phyloP scores from a whole-genome alignment of 2,113 vertebrate species.

The Plecotus auritus region DNA sequence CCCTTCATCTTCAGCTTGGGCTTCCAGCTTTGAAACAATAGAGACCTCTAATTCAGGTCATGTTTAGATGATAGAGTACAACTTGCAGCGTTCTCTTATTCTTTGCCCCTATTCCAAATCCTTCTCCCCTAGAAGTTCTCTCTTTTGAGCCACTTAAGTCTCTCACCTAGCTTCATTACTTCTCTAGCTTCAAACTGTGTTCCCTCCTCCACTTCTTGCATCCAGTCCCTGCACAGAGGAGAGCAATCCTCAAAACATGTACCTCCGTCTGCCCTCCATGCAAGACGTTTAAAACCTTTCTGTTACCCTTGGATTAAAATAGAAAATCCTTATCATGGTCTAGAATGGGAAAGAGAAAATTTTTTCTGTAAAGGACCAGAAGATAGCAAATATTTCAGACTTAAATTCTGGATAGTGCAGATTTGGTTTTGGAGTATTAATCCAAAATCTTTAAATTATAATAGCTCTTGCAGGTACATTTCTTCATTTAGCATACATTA shows the following conservation, averaged over 20 bases:
- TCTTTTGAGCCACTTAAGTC: not conserved
- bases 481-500: not conserved
- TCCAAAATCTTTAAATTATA: not conserved
- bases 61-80: not conserved
- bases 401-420: not conserved
- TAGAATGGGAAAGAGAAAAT: not conserved
- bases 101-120: not conserved
- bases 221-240: not conserved
- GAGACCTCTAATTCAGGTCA: not conserved
- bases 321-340: not conserved
- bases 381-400: not conserved
- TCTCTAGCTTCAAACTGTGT: not conserved
- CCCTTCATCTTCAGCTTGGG: not conserved
- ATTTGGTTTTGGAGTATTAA: not conserved
- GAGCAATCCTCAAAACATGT: not conserved
- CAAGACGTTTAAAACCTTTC: not conserved
- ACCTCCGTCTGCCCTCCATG: not conserved
- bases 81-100: not conserved
- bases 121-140: not conserved
- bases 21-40: not conserved
- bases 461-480: not conserved
- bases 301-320: not conserved
- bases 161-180: not conserved
- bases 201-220: not conserved
- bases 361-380: not conserved